Evolutionary conservation across 2,797 vertebrate genomes (phyloP), one percentile per base, ranked within the genome.

Genomic region (Sebastiscus albofasciatus): DNA sequence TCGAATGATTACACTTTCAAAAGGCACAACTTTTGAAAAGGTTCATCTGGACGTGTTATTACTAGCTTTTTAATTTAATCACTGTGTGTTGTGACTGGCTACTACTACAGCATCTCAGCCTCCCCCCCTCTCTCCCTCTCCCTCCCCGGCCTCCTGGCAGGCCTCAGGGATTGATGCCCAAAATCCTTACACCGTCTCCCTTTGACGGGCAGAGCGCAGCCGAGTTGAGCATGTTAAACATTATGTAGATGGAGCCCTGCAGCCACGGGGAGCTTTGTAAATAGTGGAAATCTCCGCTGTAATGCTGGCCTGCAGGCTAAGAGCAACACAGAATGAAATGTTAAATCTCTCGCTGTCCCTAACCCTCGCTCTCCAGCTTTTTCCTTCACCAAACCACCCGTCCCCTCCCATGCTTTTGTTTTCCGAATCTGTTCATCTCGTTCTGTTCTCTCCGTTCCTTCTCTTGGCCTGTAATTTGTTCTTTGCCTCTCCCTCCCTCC

Each of bases 201-300:
- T 92, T 87, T 86, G 86, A 90, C 54, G 26, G 83, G 76, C 83
- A 81, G 82, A 85, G 89, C 33, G 72, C 60, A 83, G 90, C 83
- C 60, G 36, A 87, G 90, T 78, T 60, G 73, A 91, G 89, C 88
- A 88, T 93, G 91, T 92, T 89, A 91, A 92, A 90, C 89, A 85
- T 87, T 92, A 91, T 93, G 93, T 86, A 91, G 90, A 94, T 92
- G 81, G 77, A 80, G 86, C 80, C 62, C 78, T 68, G 79, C 33
- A 89, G 87, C 89, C 80, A 72, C 79, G 73, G 79, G 78, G 75
- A 82, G 90, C 85, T 91, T 90, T 89, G 90, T 93, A 91, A 92
- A 93, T 81, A 93, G 87, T 72, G 81, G 34, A 89, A 90, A 89
- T 87, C 87, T 87, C 82, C 46, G 62, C 75, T 89, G 87, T 87